A percentile compares a stretch with the other conserved stretches of the same genome.
Conservation (phyloP, 1,140 invertebrate genomes). For the Hylaeus volcanicus region DNA sequence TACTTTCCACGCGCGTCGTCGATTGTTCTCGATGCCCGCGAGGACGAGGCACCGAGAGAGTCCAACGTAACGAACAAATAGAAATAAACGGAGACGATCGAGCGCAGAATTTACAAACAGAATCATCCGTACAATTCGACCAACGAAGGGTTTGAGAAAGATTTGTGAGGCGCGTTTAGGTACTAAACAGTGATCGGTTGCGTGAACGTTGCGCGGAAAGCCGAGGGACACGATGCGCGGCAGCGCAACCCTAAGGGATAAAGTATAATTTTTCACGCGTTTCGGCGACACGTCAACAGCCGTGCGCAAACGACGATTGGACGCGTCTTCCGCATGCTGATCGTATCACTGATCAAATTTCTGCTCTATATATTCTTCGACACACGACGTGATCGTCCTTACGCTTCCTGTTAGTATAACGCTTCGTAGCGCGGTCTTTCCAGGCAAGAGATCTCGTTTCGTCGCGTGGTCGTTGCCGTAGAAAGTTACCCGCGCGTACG, state of each 20-base stretch:
- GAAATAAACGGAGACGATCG: too few species aligned
- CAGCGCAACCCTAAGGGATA: too few species aligned
- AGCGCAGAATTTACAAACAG: too few species aligned
- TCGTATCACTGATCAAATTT: not conserved
- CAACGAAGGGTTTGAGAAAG: too few species aligned
- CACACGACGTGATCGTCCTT: not conserved
- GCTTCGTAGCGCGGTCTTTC: not conserved
- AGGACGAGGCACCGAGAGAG: not conserved
- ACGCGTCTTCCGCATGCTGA: not conserved
- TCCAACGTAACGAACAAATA: not conserved
- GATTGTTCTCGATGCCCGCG: not conserved
- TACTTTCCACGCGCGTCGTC: not conserved
- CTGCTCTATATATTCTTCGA: not conserved
- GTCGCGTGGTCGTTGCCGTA: not conserved
- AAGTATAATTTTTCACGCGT: too few species aligned
- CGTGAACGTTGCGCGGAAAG: too few species aligned
- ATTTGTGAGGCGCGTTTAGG: too few species aligned
- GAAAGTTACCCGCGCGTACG: not conserved
- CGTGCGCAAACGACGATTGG: not conserved
- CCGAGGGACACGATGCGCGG: too few species aligned
- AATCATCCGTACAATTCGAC: too few species aligned
- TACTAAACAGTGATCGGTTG: too few species aligned
- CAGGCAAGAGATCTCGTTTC: not conserved
- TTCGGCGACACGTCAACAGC: not conserved
- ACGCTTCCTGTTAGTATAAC: not conserved